Evolutionary conservation across 2,888 invertebrate genomes (phyloP), one percentile per base, ranked within the genome.

Genomic region (Onthophagus sagittarius): DNA sequence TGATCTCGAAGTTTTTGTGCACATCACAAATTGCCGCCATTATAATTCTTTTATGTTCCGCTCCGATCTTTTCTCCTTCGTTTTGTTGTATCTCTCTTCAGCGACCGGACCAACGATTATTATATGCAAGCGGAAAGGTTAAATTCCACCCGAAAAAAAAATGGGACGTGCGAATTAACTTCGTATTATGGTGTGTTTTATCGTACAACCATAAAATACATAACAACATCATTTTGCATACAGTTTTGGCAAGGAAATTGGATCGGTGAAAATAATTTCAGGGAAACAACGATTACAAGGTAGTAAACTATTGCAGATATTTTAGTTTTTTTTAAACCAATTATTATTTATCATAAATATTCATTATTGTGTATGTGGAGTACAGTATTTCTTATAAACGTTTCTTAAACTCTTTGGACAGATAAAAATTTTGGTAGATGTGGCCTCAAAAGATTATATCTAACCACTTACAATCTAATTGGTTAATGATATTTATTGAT

Each of bases 161-260:
- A 63, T 73, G 23, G 73, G 33, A 70, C 69, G 63, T 69, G 39
- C 70, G 63, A 73, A 70, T 69, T 73, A 73, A 4, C n/a, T 67
- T 67, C n/a, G 23, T 32, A 67, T 67, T 67, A 67, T 4, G 39
- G 39, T 53, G 39, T 53, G 39, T 53, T 53, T 53, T 53, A 53
- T 53, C 39, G 39, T 53, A 53, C 39, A 53, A 11, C 11, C 39
- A 53, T 53, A 53, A 53, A 53, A 53, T 53, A 53, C 39, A 53
- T 53, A 53, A 53, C 39, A 53, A 53, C 39, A 53, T 53, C 39
- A 53, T 53, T 53, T 53, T 53, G 39, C 39, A 53, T 53, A 53
- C 39, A 11, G 39, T 53, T 53, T 53, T 53, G 39, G 39, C 39
- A 53, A 9, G 2, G 39, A 53, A 53, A 53, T 53, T 53, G 39